These are phyloP conservation scores for Bubo scandiacus DNA, from an alignment of 2,113 vertebrate species.

Conservation along the genomic window DNA sequence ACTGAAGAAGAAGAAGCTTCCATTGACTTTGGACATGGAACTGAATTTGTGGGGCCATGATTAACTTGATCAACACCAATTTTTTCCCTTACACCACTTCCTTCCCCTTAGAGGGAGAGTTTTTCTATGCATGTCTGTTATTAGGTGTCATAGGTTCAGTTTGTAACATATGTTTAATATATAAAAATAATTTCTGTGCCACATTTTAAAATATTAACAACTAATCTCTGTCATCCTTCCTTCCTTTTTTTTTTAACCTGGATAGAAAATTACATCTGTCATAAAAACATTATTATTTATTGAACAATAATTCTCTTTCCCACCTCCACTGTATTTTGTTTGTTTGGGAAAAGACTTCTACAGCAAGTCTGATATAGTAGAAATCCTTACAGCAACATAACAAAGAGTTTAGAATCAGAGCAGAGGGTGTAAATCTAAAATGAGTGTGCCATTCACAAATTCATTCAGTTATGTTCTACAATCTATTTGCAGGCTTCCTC, in stretches of 20 bases:
- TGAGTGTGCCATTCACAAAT: neutral
- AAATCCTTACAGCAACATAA: neutral
- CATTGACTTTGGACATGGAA: neutral
- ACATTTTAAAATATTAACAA: neutral
- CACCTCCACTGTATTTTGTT: neutral
- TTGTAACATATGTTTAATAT: neutral
- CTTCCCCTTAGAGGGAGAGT: neutral
- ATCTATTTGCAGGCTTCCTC: neutral
- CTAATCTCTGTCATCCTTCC: neutral
- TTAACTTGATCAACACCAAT: neutral
- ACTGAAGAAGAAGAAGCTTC: neutral
- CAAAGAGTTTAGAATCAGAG: neutral
- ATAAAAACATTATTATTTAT: neutral
- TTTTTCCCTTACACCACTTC: neutral
- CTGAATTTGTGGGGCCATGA: neutral
- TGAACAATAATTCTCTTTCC: neutral
- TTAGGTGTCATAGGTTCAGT: neutral
- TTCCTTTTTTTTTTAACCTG: neutral
- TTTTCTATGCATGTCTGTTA: neutral
- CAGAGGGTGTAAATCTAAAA: neutral
- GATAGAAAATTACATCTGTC: neutral
- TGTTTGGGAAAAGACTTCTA: neutral
- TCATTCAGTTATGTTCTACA: neutral
- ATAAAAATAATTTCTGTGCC: neutral
- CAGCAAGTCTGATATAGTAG: neutral